Conservation (phyloP, 2,113 vertebrate genomes). For the Chaetorhynchus papuensis region DNA sequence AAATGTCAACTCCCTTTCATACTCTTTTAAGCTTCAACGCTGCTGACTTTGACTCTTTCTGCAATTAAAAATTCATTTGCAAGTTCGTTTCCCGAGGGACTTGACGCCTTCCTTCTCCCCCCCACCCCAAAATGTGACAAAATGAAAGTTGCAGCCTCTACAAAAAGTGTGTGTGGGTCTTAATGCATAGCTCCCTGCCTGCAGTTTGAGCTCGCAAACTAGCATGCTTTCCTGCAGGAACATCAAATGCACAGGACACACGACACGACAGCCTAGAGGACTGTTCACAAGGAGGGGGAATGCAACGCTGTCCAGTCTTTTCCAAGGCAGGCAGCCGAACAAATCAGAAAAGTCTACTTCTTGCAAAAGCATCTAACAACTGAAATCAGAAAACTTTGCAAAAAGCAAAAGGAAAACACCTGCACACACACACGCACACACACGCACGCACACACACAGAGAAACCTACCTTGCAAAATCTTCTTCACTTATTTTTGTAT, state of each 20-base stretch:
- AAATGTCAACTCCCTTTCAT: neutral
- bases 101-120: neutral
- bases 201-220: neutral
- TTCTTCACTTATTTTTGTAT: conserved; percentile 73
- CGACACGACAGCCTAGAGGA: conserved; percentile 52
- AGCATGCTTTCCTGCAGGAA: conserved; percentile 56
- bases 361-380: conserved; percentile 63
- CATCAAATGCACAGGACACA: conserved; percentile 50
- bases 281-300: conserved; percentile 43
- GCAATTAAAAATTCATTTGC: conserved; percentile 54
- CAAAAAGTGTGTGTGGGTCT: neutral
- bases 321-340: conserved; percentile 57
- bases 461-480: conserved; percentile 78
- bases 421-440: neutral
- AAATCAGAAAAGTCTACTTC: conserved; percentile 55
- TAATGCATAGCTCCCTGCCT: neutral
- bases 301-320: conserved; percentile 45
- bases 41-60: conserved; percentile 51
- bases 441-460: neutral
- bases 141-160: conserved; percentile 42
- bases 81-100: conserved; percentile 23
- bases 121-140: conserved; percentile 18
- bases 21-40: conserved; percentile 11
- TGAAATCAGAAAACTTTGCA: conserved; percentile 75
- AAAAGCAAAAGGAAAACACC: conserved; percentile 60